phyloP scores from a whole-genome alignment of 35 echinoderm and acorn worm species.

The Ophiothrix spiculata region DNA sequence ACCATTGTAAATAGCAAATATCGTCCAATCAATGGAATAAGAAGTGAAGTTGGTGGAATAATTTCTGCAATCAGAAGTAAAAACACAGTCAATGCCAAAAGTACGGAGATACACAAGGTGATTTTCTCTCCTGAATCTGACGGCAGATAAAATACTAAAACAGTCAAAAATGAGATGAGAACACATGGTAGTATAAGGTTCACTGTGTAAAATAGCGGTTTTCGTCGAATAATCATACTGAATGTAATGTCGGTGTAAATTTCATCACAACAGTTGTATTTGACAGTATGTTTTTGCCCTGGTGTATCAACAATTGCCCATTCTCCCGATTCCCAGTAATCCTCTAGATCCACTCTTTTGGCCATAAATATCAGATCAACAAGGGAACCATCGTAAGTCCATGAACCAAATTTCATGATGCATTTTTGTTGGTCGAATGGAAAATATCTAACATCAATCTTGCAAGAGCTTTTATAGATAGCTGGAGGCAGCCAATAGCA shows the following conservation, averaged over 20 bases:
- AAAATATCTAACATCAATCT: too few species aligned
- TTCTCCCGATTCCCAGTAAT: conserved; percentile 76
- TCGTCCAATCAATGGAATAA: conserved; percentile 92
- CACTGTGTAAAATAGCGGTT: conserved; percentile 89
- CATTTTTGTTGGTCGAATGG: conserved; percentile 89
- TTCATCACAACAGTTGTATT: conserved; percentile 88
- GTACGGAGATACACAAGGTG: conserved; percentile 96
- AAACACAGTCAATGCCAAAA: conserved; percentile 98
- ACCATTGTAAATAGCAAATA: conserved; percentile 98
- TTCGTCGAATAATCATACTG: conserved; percentile 67
- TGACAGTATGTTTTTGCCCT: conserved; percentile 42
- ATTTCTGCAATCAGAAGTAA: conserved; percentile 96
- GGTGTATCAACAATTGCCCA: conserved; percentile 95
- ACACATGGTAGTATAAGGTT: conserved; percentile 92
- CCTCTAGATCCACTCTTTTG: conserved; percentile 49
- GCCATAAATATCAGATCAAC: conserved; percentile 60
- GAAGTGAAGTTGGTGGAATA: conserved; percentile 94
- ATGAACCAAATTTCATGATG: conserved; percentile 96
- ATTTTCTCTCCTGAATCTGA: conserved; percentile 99
- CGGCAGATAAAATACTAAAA: conserved; percentile 94
- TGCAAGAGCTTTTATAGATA: conserved; percentile 89
- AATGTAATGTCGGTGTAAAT: conserved; percentile 89
- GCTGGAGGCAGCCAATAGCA: conserved; percentile 97
- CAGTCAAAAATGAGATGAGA: conserved; percentile 91
- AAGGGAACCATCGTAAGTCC: conserved; percentile 85